Evolutionary conservation across 2,797 vertebrate species (phyloP).

Genomic region (Xerus rutilus): DNA sequence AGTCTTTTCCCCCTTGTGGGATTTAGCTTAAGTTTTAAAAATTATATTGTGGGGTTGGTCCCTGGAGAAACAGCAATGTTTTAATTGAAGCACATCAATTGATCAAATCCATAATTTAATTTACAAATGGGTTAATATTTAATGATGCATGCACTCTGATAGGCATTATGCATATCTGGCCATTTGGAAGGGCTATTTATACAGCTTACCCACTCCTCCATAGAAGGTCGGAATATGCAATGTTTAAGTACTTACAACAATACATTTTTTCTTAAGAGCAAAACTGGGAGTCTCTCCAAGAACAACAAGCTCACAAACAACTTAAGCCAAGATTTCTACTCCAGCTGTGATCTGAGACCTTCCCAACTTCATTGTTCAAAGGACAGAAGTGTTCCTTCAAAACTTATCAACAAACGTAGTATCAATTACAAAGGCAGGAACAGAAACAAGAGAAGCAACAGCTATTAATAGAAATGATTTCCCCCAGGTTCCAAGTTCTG

Average conservation of each 20-base stretch:
- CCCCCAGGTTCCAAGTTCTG: background rate
- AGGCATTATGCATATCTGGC: slow-evolving; percentile 19
- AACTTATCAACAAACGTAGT: slow-evolving; percentile 45
- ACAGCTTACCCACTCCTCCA: background rate
- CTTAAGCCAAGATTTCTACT: slow-evolving; percentile 50
- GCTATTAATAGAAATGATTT: slow-evolving; percentile 57
- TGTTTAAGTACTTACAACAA: slow-evolving; percentile 52
- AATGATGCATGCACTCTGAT: background rate
- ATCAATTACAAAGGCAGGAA: slow-evolving; percentile 49
- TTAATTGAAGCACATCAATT: slow-evolving; percentile 18
- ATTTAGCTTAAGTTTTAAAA: slow-evolving; percentile 59
- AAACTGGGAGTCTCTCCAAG: slow-evolving; percentile 63
- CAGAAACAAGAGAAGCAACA: slow-evolving; percentile 21
- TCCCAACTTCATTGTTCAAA: slow-evolving; percentile 24
- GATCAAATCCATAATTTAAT: slow-evolving; percentile 60
- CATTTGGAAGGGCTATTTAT: slow-evolving; percentile 48
- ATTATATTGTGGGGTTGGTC: slow-evolving; percentile 12
- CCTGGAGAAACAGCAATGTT: slow-evolving; percentile 40
- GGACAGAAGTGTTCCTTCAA: slow-evolving; percentile 48
- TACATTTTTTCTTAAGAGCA: slow-evolving; percentile 49
- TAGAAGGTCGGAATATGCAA: slow-evolving; percentile 25
- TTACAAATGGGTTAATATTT: slow-evolving; percentile 68
- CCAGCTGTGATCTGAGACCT: slow-evolving; percentile 37
- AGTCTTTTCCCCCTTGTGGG: background rate
- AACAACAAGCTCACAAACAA: slow-evolving; percentile 28